Evolutionary conservation across 92 coral and sea anemone species (phyloP), one percentile per base, ranked within the genome.

Genomic region (Epizoanthus illoricatus): DNA sequence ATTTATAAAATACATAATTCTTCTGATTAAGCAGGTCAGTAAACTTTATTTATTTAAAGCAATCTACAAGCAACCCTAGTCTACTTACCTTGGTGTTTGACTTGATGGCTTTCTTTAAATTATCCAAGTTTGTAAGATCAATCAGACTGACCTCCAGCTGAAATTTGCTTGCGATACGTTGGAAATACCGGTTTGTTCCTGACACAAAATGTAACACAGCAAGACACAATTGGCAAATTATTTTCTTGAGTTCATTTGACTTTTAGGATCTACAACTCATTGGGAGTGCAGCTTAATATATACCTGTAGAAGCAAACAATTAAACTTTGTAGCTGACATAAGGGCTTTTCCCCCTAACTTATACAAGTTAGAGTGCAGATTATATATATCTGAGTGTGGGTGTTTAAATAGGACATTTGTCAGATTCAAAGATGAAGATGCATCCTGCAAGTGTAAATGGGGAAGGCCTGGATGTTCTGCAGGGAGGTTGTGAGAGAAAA

Each of bases 161-260:
- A 91, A 96, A 93, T 8, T 90, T 84, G 42, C 89, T 80, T 76
- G 91, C 92, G 23, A 96, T 90, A 57, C 80, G 84, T 36, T 90
- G 92, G 76, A 93, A 96, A 83, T 96, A 96, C 18, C 99, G 86
- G 88, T 96, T 96, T 70, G 98, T 93, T 65, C 99, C 99, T 96
- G 69, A 7, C 74, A 80, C 24, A 21, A 43, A n/a, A 21, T 67
- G 20, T 3, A 65, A 74, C 2, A 7, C 15, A 52, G 56, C 12
- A 12, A 52, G 56, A 65, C 17, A 65, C 41, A 69, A 33, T 69
- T 21, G 78, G 18, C 56, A 39, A 65, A 75, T 75, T 12, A 23
- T 18, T 24, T 55, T 21, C 57, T 75, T 41, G 33, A 59, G 2
- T 21, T 20, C 23, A 58, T 78, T 28, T 65, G 40, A 7, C 11